Conservation (phyloP, 53 echinoderm and acorn worm genomes). For the Temnopleurus reevesii region DNA sequence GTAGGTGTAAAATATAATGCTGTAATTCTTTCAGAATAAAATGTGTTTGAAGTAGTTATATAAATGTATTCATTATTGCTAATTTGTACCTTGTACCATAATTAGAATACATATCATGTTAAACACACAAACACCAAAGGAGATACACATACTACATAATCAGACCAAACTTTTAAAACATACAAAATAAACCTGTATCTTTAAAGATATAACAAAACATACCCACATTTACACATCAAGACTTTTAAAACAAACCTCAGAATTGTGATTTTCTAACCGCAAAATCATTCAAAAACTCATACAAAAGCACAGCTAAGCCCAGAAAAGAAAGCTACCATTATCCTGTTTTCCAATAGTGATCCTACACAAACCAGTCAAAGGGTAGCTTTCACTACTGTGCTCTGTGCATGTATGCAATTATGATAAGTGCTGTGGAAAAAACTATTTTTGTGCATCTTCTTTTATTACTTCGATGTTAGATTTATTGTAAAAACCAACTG, state of each 20-base stretch:
- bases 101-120: not conserved
- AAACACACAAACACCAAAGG: slow-evolving; percentile 16
- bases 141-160: not conserved
- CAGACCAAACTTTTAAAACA: not conserved
- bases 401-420: too few relatives aligned
- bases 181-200: not conserved
- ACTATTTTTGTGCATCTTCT: too few relatives aligned
- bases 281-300: not conserved
- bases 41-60: not conserved
- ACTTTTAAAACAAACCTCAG: not conserved
- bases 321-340: too few relatives aligned
- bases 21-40: not conserved
- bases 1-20: not conserved
- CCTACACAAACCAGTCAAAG: too few relatives aligned
- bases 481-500: too few relatives aligned
- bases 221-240: not conserved
- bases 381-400: too few relatives aligned
- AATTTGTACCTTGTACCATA: slow-evolving; percentile 27
- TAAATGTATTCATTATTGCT: slow-evolving; percentile 9
- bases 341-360: too few relatives aligned
- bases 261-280: not conserved
- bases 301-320: too few relatives aligned
- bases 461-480: too few relatives aligned
- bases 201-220: not conserved
- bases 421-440: too few relatives aligned